These are phyloP conservation scores for Penaeus japonicus DNA, from an alignment of 1,140 invertebrate genomes.

Conservation along the genomic window DNA sequence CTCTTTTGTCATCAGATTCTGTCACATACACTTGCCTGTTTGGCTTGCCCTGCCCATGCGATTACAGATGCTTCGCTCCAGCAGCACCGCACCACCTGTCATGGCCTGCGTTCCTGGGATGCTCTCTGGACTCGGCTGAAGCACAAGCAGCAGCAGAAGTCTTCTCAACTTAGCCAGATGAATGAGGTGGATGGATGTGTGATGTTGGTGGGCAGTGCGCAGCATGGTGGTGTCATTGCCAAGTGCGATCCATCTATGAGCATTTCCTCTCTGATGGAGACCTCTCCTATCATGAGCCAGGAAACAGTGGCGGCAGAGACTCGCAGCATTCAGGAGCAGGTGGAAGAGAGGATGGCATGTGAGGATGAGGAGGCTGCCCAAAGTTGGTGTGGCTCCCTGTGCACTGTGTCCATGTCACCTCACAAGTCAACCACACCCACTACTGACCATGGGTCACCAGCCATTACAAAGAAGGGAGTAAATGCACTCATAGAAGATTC, in stretches of 20 bases:
- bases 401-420: slow-evolving; percentile 58
- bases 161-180: slow-evolving; percentile 1
- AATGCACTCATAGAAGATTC: background rate
- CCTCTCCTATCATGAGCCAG: background rate
- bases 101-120: slow-evolving; percentile 51
- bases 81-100: slow-evolving; percentile 49
- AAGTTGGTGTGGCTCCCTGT: slow-evolving; percentile 56
- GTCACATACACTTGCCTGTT: slow-evolving; percentile 54
- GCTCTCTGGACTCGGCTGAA: slow-evolving; percentile 47
- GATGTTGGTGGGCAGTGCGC: slow-evolving; percentile 50
- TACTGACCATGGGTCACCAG: background rate
- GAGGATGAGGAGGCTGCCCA: slow-evolving; percentile 24
- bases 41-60: slow-evolving; percentile 45
- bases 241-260: slow-evolving; percentile 50
- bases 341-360: slow-evolving; percentile 3
- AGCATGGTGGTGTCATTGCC: slow-evolving; percentile 35
- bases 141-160: slow-evolving; percentile 30
- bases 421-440: slow-evolving; percentile 44
- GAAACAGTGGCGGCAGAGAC: background rate
- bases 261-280: background rate
- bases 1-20: slow-evolving; percentile 49
- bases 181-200: slow-evolving; percentile 29
- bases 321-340: background rate
- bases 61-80: slow-evolving; percentile 28
- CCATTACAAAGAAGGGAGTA: background rate